Evolutionary conservation across 2,888 invertebrate genomes (phyloP).

Genomic region (Scaptomyza caliginosa): DNA sequence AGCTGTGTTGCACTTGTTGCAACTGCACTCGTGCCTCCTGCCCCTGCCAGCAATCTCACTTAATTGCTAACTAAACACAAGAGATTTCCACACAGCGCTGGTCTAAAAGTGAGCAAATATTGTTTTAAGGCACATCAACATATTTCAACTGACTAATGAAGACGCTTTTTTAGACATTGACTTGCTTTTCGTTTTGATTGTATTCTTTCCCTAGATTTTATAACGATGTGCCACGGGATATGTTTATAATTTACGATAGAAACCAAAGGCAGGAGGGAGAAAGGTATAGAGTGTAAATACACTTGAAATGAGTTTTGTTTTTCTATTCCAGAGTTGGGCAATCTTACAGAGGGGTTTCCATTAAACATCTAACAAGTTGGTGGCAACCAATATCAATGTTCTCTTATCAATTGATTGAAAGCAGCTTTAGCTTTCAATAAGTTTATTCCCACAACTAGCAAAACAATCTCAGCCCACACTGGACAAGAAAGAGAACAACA

Average conservation of each 20-base stretch:
- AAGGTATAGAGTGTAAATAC: not conserved
- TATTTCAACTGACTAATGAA: conserved; percentile 67
- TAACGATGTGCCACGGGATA: conserved; percentile 69
- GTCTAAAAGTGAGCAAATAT: conserved; percentile 63
- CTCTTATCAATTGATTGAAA: too few species aligned
- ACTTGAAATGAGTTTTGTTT: too few species aligned
- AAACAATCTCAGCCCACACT: conserved; percentile 39
- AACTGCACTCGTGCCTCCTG: conserved; percentile 1
- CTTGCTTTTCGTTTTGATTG: conserved; percentile 14
- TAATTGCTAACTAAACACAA: conserved; percentile 75
- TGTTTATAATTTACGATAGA: conserved; percentile 75
- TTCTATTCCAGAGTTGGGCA: too few species aligned
- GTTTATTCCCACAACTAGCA: not conserved
- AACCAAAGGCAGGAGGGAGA: not conserved
- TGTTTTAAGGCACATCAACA: conserved; percentile 75
- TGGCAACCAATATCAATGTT: too few species aligned
- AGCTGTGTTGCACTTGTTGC: conserved; percentile 29
- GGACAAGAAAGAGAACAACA: conserved; percentile 15
- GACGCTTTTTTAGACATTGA: conserved; percentile 24
- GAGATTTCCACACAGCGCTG: conserved; percentile 34
- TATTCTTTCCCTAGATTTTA: conserved; percentile 50
- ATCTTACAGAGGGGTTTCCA: too few species aligned
- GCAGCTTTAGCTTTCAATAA: too few species aligned
- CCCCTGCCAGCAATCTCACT: conserved; percentile 15
- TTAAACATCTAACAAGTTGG: too few species aligned